Base-by-base conservation (phyloP, 2,113 vertebrate genomes). In the Sceloporus undulatus region DNA sequence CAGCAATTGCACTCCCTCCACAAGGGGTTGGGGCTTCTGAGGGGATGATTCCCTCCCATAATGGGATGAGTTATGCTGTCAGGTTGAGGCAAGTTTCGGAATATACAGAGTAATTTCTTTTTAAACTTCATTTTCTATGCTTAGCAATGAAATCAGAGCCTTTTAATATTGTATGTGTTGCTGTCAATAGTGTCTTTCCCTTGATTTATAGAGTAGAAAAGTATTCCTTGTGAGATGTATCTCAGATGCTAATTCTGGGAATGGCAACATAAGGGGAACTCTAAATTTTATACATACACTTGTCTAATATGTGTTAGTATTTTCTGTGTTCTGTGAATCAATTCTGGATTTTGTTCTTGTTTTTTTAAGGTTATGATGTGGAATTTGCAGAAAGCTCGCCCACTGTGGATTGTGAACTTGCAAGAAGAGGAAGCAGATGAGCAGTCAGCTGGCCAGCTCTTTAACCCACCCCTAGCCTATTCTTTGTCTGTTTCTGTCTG, bases 381-480 rank as follows among this genome's bases (percentile, higher is more conserved):
- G 98, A 98, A 95, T 94, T 95, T 99, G 90, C 98, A 99, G 95
- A 99, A 99, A 94, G 96, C 97, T 65, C 98, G 98, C 1, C 98
- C 99, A 0, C 85, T 99, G 73, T 99, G 99, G 98, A 97, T 95
- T 40, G 93, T 93, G 54, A 98, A 97, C 91, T 96, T 99, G 77
- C 98, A 99, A 93, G 97, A 99, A 38, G 92, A 95, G 76, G 95
- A 94, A 82, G 25, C 27, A 1, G 97, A 98, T 87, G 97, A 97
- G 0, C 96, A 97, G 71, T 94, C 97, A 85, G 94, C 94, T 0
- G 93, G 97, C 8, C 98, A 98, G 94, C 96, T 99, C 83, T 97
- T 99, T 83, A 99, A 99, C 94, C 99, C 98, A 0, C 98, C 99
- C 0, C 96, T 99, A 21, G 98, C 95, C 10, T 98, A 99, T 95